Evolutionary conservation across 2,888 invertebrate species (phyloP).

Genomic region (Protodeltote pygarga): DNA sequence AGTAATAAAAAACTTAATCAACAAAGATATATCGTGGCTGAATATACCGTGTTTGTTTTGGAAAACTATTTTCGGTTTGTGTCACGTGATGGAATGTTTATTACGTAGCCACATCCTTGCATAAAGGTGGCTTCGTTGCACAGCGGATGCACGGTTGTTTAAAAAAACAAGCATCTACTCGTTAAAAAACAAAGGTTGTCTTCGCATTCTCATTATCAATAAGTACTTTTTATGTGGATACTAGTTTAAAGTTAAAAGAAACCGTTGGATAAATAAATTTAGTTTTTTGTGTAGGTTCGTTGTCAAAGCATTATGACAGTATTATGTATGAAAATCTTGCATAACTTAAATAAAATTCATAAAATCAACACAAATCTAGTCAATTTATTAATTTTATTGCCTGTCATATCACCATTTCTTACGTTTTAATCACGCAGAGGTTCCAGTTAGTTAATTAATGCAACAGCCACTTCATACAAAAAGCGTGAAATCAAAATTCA

Average conservation of each 20-base stretch:
- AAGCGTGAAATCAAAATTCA: constrained; percentile 33
- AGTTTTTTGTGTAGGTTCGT: too few relatives aligned
- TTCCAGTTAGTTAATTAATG: constrained; percentile 27
- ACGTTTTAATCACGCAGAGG: constrained; percentile 3
- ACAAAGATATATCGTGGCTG: constrained; percentile 9
- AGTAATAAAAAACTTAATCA: constrained; percentile 34
- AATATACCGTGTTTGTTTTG: constrained; percentile 29
- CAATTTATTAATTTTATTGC: neutral
- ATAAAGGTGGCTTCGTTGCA: constrained; percentile 30
- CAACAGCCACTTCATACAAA: constrained; percentile 16
- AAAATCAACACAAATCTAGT: too few relatives aligned
- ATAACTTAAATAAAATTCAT: too few relatives aligned
- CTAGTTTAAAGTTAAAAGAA: too few relatives aligned
- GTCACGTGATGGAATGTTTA: constrained; percentile 38
- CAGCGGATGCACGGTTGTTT: constrained; percentile 33
- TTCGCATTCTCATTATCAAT: constrained; percentile 7
- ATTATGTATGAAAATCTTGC: too few relatives aligned
- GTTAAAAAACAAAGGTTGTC: constrained; percentile 6
- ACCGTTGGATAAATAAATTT: too few relatives aligned
- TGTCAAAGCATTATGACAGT: too few relatives aligned
- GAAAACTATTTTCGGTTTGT: constrained; percentile 37
- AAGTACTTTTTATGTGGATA: constrained; percentile 9
- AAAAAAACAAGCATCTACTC: constrained; percentile 25
- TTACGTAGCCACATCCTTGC: constrained; percentile 40
- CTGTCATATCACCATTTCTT: neutral